Base-by-base conservation (phyloP, 2,797 vertebrate genomes). In the Tragelaphus eurycerus region DNA sequence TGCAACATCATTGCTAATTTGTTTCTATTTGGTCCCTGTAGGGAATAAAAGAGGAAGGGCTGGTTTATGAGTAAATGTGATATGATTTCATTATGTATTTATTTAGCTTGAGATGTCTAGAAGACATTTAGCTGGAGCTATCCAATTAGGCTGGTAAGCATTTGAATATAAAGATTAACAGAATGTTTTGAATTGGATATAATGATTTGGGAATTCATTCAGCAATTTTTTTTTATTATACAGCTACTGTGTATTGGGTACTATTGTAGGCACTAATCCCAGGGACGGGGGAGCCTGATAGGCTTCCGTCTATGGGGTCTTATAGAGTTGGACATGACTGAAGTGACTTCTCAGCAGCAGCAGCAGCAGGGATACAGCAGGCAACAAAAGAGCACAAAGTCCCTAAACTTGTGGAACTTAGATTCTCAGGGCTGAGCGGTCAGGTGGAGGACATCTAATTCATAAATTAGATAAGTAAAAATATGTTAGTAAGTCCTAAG, bases 1-100 rank as follows among this genome's bases (percentile, higher is more conserved):
- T 76, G n/a, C 59, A 90, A 62, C 54, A 89, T 94, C 78, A 89
- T n/a, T 57, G 52, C 64, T 82, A 82, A 94, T 71, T 95, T 31
- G 54, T 67, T 79, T 89, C 46, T 67, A 2, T 86, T 79, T 79
- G 50, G 38, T 79, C 85, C 82, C 57, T 87, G n/a, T 50, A 71
- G 46, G 60, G 19, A 82, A 43, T 95, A 86, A 67, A 43, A 57
- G 79, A 84, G 38, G 55, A 89, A 89, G 50, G 85, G 50, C 43
- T 93, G 21, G n/a, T 79, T 93, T 86, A 38, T 71, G n/a, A 79
- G 15, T 89, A 78, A 90, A 89, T 59, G 48, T 88, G 27, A 43
- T 57, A 52, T 54, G 48, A 48, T 96, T 50, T 89, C 74, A 71
- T 96, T 93, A 43, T 79, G 15, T 19, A 16, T 83, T 31, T 84